Conservation (phyloP, 1,140 invertebrate species). For the Spodoptera litura region DNA sequence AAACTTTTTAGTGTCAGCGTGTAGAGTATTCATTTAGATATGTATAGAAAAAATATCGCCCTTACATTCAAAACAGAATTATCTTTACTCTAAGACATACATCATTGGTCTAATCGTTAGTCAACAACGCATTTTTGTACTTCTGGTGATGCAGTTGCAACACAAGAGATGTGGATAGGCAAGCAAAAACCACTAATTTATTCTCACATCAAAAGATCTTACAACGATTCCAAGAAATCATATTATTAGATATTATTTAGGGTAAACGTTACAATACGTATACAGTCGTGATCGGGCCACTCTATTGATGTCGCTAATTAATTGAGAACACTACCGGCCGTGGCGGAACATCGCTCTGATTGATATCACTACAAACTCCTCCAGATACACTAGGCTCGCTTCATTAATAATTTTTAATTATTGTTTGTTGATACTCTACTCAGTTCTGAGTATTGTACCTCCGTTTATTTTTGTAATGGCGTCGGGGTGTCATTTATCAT, state of each 20-base stretch:
- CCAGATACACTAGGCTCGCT: conserved; percentile 57
- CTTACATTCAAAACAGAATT: no score
- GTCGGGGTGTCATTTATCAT: conserved; percentile 11
- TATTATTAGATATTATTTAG: neutral
- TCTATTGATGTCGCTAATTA: conserved; percentile 77
- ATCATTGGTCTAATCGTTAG: no score
- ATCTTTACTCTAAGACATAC: no score
- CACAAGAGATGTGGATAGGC: no score
- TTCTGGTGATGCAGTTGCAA: no score
- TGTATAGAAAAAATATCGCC: no score
- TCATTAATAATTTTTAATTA: conserved; percentile 75
- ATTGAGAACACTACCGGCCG: conserved; percentile 71
- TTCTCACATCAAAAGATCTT: no score
- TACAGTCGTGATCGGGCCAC: conserved; percentile 54
- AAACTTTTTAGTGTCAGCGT: no score
- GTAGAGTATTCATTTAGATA: no score
- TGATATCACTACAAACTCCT: conserved; percentile 67
- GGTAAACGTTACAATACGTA: neutral
- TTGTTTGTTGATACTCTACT: conserved; percentile 56
- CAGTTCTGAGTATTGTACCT: conserved; percentile 38
- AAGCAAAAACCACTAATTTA: no score
- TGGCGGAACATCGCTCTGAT: conserved; percentile 69
- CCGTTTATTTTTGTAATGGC: conserved; percentile 17
- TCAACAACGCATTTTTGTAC: no score
- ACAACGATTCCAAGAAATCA: neutral